Evolutionary conservation across 2,113 vertebrate genomes (phyloP).

Genomic region (Sphyrna mokarran): DNA sequence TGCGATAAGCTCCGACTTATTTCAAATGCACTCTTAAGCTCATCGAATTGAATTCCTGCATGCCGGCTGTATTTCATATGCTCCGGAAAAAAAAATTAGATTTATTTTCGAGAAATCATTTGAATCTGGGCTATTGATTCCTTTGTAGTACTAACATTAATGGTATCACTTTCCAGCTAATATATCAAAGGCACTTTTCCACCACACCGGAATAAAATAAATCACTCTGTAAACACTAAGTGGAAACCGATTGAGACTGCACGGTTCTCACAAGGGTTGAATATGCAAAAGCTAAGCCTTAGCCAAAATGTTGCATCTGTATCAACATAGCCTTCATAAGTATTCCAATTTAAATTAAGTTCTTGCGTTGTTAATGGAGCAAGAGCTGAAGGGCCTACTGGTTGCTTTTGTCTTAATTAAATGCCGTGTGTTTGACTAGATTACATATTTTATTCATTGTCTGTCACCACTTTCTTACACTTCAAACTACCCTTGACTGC

Average conservation of each 20-base stretch:
- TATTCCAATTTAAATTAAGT: slow-evolving; percentile 17
- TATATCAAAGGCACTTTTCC: neutral
- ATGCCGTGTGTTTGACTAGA: slow-evolving; percentile 12
- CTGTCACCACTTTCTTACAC: neutral
- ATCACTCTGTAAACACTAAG: slow-evolving; percentile 23
- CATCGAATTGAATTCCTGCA: slow-evolving; percentile 18
- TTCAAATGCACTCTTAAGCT: slow-evolving; percentile 8
- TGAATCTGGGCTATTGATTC: neutral
- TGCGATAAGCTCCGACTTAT: neutral
- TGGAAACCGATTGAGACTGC: neutral
- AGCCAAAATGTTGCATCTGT: neutral
- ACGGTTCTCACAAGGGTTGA: neutral
- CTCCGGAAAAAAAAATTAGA: neutral
- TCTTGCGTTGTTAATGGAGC: neutral
- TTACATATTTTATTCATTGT: slow-evolving; percentile 34
- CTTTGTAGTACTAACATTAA: neutral
- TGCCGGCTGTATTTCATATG: neutral
- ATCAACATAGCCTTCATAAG: neutral
- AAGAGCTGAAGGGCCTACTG: slow-evolving; percentile 2
- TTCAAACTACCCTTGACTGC: neutral
- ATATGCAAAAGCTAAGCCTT: slow-evolving; percentile 9
- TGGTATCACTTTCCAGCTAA: neutral
- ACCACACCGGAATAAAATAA: neutral
- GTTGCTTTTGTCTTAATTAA: slow-evolving; percentile 24
- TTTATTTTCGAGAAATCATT: slow-evolving; percentile 8